Evolutionary conservation across 1,140 invertebrate genomes (phyloP).

Genomic region (Triops longicaudatus): DNA sequence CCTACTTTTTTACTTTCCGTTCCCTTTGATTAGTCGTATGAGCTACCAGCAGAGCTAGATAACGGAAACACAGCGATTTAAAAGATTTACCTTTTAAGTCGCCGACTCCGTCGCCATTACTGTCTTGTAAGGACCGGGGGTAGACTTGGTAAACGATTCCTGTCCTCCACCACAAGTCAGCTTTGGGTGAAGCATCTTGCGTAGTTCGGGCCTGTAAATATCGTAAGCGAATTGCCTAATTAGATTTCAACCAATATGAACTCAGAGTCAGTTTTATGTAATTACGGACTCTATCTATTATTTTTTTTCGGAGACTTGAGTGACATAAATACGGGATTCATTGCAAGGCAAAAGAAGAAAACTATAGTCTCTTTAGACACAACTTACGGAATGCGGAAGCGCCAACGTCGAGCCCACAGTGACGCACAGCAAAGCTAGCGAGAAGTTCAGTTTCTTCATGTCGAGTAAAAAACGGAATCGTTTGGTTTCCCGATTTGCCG

Average conservation of each 20-base stretch:
- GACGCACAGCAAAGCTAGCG: neutral
- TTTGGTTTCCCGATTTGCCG: neutral
- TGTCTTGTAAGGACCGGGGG: conserved; percentile 67
- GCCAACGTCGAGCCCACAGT: neutral
- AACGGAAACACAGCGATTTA: neutral
- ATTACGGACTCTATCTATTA: too few relatives aligned
- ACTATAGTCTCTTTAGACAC: too few relatives aligned
- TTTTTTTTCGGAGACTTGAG: too few relatives aligned
- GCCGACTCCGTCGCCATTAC: conserved; percentile 62
- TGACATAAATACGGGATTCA: too few relatives aligned
- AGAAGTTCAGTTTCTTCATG: neutral
- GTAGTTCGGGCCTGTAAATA: neutral
- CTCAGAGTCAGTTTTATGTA: too few relatives aligned
- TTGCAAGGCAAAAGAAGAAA: too few relatives aligned
- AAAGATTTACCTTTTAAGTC: conserved; percentile 55
- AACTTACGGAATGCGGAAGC: neutral
- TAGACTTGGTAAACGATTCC: conserved; percentile 68
- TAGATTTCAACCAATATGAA: too few relatives aligned
- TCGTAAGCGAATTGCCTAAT: too few relatives aligned
- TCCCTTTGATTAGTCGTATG: too few relatives aligned
- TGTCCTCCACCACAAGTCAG: conserved; percentile 58
- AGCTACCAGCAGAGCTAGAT: neutral
- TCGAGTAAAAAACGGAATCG: neutral
- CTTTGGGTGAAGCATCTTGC: neutral
- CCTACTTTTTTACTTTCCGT: too few relatives aligned